Base-by-base conservation (phyloP, 2,888 invertebrate species). In the Oligia fasciuncula region DNA sequence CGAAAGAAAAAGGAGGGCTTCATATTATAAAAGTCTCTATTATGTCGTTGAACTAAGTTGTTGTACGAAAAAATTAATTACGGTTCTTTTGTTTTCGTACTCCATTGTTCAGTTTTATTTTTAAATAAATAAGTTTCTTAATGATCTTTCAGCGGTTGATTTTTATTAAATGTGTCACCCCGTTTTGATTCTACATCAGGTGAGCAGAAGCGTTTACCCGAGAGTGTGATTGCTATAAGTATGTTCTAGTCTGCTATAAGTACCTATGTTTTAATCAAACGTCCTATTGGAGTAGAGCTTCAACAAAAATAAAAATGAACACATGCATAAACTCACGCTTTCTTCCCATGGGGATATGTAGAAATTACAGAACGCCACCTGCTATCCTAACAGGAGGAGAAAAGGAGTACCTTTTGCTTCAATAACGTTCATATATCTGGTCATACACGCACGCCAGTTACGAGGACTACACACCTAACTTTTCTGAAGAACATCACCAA, bases 41-140 rank as follows among this genome's bases (percentile, higher is more conserved):
- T 92, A 93, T 90, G 90, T 90, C 88, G 90, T 85, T 88, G 85
- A 89, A 91, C 91, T 92, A 91, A 91, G 91, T 92, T 91, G 91
- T 91, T 90, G 87, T 91, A 85, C 89, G 90, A 92, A 93, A 92
- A 93, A 92, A 92, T 92, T 93, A 93, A 93, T 93, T 92, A 92
- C 88, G 88, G 81, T 90, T 85, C 85, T 89, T 91, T 90, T 88
- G 71, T 75, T 76, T 77, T 57, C 66, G 35, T 62, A 60, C 35
- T 60, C 77, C 75, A 72, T 79, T 84, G 75, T 86, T 79, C 23
- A 54, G 85, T 88, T 79, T 69, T 79, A 82, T 83, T 74, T 65
- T 71, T 63, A 54, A 80, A 65, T 80, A 77, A 84, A 84, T 68
- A 77, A 85, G 49, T 77, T 81, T 78, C 69, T 68, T 80, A 78